These are phyloP conservation scores for Idaea straminata DNA, from an alignment of 2,888 invertebrate genomes.

Conservation along the genomic window DNA sequence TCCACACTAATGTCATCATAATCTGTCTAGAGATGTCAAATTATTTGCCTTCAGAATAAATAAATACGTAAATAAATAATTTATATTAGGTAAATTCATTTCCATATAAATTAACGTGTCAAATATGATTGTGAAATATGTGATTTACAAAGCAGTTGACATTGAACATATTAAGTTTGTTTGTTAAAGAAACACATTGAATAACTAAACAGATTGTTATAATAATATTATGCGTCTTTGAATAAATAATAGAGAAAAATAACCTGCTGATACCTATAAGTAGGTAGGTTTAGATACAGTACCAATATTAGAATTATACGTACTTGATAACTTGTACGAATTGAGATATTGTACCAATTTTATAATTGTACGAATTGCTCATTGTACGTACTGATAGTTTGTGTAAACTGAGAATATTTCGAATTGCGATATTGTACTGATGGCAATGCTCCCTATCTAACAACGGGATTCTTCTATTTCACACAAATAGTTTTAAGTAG, in stretches of 20 bases:
- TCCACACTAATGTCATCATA: not conserved
- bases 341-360: too few relatives aligned
- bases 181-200: not conserved
- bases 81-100: not conserved
- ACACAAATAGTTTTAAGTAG: too few relatives aligned
- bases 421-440: too few relatives aligned
- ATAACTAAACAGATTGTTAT: not conserved
- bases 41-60: not conserved
- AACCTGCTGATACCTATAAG: not conserved
- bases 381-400: too few relatives aligned
- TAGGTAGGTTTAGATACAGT: not conserved
- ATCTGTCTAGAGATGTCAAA: not conserved
- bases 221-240: not conserved
- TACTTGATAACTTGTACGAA: too few relatives aligned
- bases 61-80: not conserved
- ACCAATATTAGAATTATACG: too few relatives aligned
- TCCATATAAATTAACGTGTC: slow-evolving; percentile 1
- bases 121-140: not conserved
- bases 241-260: not conserved
- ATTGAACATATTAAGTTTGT: slow-evolving; percentile 5
- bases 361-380: too few relatives aligned
- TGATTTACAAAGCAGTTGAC: slow-evolving; percentile 7
- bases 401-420: too few relatives aligned
- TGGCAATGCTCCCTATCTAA: too few relatives aligned
- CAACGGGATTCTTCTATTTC: too few relatives aligned